A percentile compares a stretch with the other conserved stretches of the same genome.
Conservation (phyloP, 1,140 invertebrate species). For the Oncopodura yosiiana region DNA sequence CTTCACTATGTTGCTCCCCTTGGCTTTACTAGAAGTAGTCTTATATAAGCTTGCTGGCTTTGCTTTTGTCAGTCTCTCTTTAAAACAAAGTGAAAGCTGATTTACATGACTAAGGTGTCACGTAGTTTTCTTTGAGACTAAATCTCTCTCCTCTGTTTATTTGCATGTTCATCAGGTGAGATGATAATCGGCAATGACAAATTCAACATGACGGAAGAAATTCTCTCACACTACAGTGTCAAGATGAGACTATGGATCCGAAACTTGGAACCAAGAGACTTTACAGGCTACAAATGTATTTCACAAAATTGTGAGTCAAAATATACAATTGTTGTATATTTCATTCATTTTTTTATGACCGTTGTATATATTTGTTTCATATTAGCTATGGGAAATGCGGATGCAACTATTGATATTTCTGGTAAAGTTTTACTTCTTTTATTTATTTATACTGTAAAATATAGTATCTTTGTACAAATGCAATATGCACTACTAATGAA, state of each 20-base stretch:
- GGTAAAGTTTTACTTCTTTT: conserved; percentile 49
- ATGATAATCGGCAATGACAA: conserved; percentile 77
- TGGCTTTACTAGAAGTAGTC: too few species aligned
- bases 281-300: conserved; percentile 82
- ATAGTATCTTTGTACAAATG: not conserved
- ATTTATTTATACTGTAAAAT: not conserved
- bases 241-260: conserved; percentile 67
- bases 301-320: conserved; percentile 78
- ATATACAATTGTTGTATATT: not conserved
- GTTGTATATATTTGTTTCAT: not conserved
- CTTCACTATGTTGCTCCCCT: too few species aligned
- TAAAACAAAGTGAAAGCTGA: too few species aligned
- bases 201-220: conserved; percentile 62
- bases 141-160: too few species aligned
- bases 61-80: too few species aligned
- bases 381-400: conserved; percentile 49
- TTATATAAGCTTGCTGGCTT: too few species aligned
- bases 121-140: too few species aligned
- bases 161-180: conserved; percentile 60
- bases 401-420: conserved; percentile 74
- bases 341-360: not conserved
- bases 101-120: too few species aligned
- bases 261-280: conserved; percentile 63
- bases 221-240: conserved; percentile 63
- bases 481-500: too few species aligned